Conservation (phyloP, 1,140 invertebrate genomes). For the Sinonovacula constricta region DNA sequence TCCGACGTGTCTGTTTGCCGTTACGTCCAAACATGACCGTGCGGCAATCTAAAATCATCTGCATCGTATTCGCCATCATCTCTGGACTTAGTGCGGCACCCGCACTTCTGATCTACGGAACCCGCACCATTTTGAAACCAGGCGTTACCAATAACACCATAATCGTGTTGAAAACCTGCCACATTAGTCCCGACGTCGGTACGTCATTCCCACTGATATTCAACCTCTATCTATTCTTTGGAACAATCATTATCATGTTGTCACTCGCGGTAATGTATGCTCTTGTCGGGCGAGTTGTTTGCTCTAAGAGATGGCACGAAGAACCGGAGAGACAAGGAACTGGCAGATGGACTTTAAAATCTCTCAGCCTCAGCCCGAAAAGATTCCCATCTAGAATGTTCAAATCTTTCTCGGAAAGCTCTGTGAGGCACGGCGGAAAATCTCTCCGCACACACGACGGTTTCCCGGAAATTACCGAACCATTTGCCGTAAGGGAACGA, state of each 20-base stretch:
- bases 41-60: slow-evolving; percentile 30
- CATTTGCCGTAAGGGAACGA: neutral
- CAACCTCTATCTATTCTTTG: slow-evolving; percentile 39
- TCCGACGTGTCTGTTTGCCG: slow-evolving; percentile 45
- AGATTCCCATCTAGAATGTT: slow-evolving; percentile 27
- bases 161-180: slow-evolving; percentile 42
- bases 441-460: neutral
- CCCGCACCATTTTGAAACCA: neutral
- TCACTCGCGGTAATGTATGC: slow-evolving; percentile 33
- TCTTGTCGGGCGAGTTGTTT: slow-evolving; percentile 33
- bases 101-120: slow-evolving; percentile 37
- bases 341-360: neutral
- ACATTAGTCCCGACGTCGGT: slow-evolving; percentile 10
- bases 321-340: too few species aligned
- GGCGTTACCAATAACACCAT: neutral
- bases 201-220: slow-evolving; percentile 25
- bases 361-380: neutral
- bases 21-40: slow-evolving; percentile 46
- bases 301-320: slow-evolving; percentile 4
- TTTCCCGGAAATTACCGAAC: slow-evolving; percentile 31
- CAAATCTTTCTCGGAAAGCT: slow-evolving; percentile 16
- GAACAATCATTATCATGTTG: slow-evolving; percentile 27
- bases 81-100: slow-evolving; percentile 9
- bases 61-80: slow-evolving; percentile 5
- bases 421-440: neutral